A percentile compares a stretch with the other conserved stretches of the same genome.
These are phyloP conservation scores for Emydocephalus ijimae DNA, from an alignment of 2,113 vertebrate genomes.

Conservation along the genomic window DNA sequence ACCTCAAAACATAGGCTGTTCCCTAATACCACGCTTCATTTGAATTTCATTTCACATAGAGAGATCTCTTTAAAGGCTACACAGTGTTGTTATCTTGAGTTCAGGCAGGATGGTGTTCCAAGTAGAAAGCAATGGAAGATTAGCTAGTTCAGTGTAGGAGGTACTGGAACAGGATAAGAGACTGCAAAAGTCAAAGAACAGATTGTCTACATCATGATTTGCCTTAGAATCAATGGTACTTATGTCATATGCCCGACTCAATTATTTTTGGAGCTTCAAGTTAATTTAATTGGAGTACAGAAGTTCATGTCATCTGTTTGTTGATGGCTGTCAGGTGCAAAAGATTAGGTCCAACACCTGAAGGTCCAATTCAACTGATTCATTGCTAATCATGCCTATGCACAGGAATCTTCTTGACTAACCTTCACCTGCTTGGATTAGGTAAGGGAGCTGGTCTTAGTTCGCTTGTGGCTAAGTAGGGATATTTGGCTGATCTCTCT, in stretches of 20 bases:
- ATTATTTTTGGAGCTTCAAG: not conserved
- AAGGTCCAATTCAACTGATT: no score
- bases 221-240: constrained; percentile 5
- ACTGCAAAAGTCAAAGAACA: constrained; percentile 26
- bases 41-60: not conserved
- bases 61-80: not conserved
- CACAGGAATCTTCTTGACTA: no score
- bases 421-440: no score
- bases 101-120: not conserved
- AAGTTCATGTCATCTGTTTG: not conserved
- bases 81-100: not conserved
- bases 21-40: not conserved
- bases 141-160: constrained; percentile 6
- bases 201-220: constrained; percentile 25
- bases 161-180: constrained; percentile 8
- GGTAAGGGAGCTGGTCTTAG: no score
- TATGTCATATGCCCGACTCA: not conserved
- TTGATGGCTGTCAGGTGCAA: no score
- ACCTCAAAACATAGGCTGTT: not conserved
- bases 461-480: no score
- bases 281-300: not conserved
- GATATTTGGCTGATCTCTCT: no score
- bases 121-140: not conserved
- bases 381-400: no score
- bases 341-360: no score